phyloP scores from a whole-genome alignment of 2,797 vertebrate genomes.

The Coranthus polyacanthus region DNA sequence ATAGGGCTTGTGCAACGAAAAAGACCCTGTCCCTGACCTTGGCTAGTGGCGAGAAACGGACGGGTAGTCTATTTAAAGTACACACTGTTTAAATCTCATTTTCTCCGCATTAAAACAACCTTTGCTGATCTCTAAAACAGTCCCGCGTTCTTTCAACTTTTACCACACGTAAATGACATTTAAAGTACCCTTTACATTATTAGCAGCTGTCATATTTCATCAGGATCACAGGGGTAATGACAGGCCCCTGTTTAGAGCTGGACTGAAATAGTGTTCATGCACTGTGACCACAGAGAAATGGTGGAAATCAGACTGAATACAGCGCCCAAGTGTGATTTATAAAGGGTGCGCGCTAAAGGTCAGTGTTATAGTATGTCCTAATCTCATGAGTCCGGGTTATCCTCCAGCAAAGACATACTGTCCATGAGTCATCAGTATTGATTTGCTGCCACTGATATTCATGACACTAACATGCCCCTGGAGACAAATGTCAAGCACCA shows the following conservation, averaged over 20 bases:
- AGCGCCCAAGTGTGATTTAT: conserved; percentile 37
- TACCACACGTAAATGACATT: conserved; percentile 38
- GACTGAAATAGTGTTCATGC: conserved; percentile 34
- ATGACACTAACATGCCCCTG: conserved; percentile 51
- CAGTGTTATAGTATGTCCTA: conserved; percentile 56
- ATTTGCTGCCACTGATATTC: conserved; percentile 71
- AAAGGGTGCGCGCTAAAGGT: conserved; percentile 51
- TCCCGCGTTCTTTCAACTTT: conserved; percentile 38
- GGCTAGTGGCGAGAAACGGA: not conserved
- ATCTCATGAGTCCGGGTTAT: conserved; percentile 63
- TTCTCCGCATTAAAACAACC: too few relatives aligned
- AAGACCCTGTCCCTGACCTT: conserved; percentile 3
- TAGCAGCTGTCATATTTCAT: conserved; percentile 61
- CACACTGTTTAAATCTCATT: too few relatives aligned
- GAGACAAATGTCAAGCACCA: conserved; percentile 71
- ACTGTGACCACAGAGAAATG: conserved; percentile 41
- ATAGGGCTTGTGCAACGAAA: not conserved
- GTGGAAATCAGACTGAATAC: conserved; percentile 39
- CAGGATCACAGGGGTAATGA: conserved; percentile 46
- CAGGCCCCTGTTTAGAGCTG: conserved; percentile 27
- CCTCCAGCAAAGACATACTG: conserved; percentile 58
- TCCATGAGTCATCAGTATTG: conserved; percentile 72
- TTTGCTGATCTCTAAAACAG: conserved; percentile 16
- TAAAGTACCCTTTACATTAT: conserved; percentile 51
- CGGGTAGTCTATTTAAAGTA: not conserved